Evolutionary conservation across 2,113 vertebrate genomes (phyloP).

Genomic region (Daboia siamensis): DNA sequence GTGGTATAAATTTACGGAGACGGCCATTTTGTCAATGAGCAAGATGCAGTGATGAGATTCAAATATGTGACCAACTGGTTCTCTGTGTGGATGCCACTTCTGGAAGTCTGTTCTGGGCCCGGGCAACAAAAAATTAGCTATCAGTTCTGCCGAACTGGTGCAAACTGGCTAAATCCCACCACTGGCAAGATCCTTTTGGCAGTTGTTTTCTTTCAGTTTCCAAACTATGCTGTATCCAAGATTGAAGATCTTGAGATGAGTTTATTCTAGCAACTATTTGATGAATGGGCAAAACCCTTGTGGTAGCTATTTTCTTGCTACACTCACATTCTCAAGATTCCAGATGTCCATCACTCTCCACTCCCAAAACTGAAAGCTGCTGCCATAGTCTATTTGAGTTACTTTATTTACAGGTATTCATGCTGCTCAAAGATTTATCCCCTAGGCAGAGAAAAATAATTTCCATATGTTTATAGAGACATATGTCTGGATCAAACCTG

Average conservation of each 20-base stretch:
- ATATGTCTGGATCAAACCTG: not conserved
- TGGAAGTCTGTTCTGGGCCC: too few species aligned
- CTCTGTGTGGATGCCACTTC: too few species aligned
- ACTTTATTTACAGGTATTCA: not conserved
- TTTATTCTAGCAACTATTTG: not conserved
- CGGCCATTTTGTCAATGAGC: not conserved
- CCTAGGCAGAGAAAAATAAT: not conserved
- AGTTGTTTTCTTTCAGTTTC: not conserved
- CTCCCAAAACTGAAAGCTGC: not conserved
- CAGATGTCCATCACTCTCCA: not conserved
- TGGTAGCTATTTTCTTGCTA: not conserved
- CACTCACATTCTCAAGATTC: not conserved
- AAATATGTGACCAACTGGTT: too few species aligned
- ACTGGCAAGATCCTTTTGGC: not conserved
- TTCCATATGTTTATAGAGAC: not conserved
- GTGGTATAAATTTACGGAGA: not conserved
- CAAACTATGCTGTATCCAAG: not conserved
- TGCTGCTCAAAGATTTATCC: not conserved
- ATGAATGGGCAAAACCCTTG: not conserved
- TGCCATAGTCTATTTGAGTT: not conserved
- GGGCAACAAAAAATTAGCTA: too few species aligned
- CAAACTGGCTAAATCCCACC: too few species aligned
- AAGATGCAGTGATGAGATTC: not conserved
- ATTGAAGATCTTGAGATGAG: not conserved
- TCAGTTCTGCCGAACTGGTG: too few species aligned